Conservation (phyloP, 1,140 invertebrate genomes). For the Drosophila sucinea region DNA sequence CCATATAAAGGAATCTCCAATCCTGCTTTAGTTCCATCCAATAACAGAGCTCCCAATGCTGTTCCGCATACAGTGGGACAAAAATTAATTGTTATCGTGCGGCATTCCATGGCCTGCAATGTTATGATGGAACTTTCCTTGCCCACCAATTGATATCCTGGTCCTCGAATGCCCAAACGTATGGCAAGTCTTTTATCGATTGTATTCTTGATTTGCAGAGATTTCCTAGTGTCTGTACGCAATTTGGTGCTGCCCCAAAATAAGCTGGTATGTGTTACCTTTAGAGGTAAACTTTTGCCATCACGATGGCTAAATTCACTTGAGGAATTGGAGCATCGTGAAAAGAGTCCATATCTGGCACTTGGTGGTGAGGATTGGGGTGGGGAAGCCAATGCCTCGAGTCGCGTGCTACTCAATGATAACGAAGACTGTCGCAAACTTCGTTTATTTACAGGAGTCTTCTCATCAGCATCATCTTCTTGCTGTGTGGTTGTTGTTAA, state of each 20-base stretch:
- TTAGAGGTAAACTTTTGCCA: conserved; percentile 72
- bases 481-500: conserved; percentile 38
- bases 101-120: conserved; percentile 76
- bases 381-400: conserved; percentile 29
- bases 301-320: conserved; percentile 82
- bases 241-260: conserved; percentile 79
- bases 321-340: conserved; percentile 71
- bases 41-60: conserved; percentile 67
- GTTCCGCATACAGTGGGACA: conserved; percentile 78
- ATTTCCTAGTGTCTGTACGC: conserved; percentile 68
- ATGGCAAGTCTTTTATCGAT: conserved; percentile 67
- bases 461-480: conserved; percentile 15
- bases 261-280: conserved; percentile 70
- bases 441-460: conserved; percentile 58
- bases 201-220: conserved; percentile 79
- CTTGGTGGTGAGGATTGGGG: conserved; percentile 69
- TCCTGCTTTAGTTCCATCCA: conserved; percentile 43
- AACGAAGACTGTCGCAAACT: conserved; percentile 8
- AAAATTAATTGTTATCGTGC: conserved; percentile 68
- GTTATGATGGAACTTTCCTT: conserved; percentile 56
- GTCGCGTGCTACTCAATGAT: conserved; percentile 54
- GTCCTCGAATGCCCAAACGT: conserved; percentile 71
- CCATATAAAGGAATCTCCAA: conserved; percentile 64
- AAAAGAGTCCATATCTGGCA: conserved; percentile 53
- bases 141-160: conserved; percentile 74